Conservation (phyloP, 2,113 vertebrate species). For the Sardina pilchardus region DNA sequence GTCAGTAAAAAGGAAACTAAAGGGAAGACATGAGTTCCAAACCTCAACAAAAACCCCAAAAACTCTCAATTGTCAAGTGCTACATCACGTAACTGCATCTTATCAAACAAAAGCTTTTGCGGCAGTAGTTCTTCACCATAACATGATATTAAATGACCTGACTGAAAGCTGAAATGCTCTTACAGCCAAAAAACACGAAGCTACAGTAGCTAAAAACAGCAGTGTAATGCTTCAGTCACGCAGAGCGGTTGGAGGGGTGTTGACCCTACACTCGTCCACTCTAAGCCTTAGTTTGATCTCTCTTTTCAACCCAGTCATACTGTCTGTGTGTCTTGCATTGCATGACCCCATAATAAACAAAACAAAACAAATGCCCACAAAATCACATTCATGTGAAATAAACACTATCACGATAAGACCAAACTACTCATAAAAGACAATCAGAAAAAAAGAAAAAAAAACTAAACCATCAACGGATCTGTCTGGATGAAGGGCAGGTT, state of each 20-base stretch:
- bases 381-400: not conserved
- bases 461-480: not conserved
- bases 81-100: not conserved
- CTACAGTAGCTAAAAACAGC: not conserved
- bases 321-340: not conserved
- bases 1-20: not conserved
- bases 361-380: not conserved
- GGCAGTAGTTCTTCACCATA: not conserved
- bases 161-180: not conserved
- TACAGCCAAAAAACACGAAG: not conserved
- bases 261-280: not conserved
- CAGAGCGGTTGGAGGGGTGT: not conserved
- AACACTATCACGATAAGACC: not conserved
- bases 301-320: not conserved
- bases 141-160: not conserved
- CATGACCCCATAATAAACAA: conserved; percentile 3
- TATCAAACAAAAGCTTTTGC: not conserved
- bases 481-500: not conserved
- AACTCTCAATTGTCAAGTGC: not conserved
- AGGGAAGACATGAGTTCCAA: not conserved
- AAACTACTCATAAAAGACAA: not conserved
- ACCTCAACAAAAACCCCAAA: not conserved
- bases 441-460: not conserved
- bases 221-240: not conserved
- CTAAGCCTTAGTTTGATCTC: not conserved